Base-by-base conservation (phyloP, 2,797 vertebrate genomes). In the Ptychobarbus kaznakovi region DNA sequence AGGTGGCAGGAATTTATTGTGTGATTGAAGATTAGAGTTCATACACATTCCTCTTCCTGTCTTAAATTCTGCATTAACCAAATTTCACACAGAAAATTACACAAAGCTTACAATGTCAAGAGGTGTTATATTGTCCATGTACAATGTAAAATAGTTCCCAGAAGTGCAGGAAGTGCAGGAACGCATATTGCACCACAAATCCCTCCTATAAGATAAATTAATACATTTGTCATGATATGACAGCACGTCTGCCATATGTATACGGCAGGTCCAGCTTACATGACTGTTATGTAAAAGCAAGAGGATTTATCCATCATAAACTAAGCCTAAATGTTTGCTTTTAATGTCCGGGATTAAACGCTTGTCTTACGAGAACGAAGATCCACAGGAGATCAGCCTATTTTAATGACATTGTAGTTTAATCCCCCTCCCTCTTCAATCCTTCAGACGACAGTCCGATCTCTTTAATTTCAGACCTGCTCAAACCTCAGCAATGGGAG, bases 371-470 rank as follows among this genome's bases (percentile, higher is more conserved):
- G 91, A 91, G 91, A 89, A 51, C 61, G 9, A 76, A 92, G 86
- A 89, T 89, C 87, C 89, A 88, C 72, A 80, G 88, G 90, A 92
- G 92, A 94, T 95, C 92, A 93, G 93, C 92, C 90, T 89, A 91
- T 93, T 92, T 94, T 89, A 94, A 95, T 95, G 91, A 94, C 92
- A 94, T 93, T 94, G 93, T 92, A 84, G 82, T 91, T 92, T 95
- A 95, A 95, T 95, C 94, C 93, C 58, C 63, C 75, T 90, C 79
- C 82, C 88, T 89, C 86, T 93, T 90, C 92, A 93, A 93, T 94
- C 93, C 92, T 90, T 87, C 86, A 92, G 83, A 90, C 92, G 91
- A 90, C 88, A 88, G 91, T 92, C 66, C 91, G 90, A 91, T 92
- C 73, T 42, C 46, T 81, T 87, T 79, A n/a, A 68, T 85, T 82